Percentiles rank a stretch among this genome's conserved stretches.
These are phyloP conservation scores for Istiophorus platypterus DNA, from an alignment of 2,113 vertebrate species.

Conservation along the genomic window DNA sequence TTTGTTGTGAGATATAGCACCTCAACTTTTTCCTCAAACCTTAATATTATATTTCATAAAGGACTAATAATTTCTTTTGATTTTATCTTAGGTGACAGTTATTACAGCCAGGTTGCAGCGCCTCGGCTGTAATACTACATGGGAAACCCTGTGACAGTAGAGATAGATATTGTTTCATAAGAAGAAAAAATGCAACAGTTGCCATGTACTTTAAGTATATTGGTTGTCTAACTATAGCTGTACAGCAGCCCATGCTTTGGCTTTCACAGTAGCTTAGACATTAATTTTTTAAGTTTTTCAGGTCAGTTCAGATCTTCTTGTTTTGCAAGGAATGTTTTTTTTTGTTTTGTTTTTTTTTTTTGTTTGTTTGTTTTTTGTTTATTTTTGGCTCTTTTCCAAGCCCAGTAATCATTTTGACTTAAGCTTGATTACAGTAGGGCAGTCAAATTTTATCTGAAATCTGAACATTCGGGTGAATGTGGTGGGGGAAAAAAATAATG, in stretches of 20 bases:
- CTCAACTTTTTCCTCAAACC: background rate
- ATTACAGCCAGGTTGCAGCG: background rate
- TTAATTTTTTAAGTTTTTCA: background rate
- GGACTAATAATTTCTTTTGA: background rate
- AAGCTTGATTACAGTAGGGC: too few relatives aligned
- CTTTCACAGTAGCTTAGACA: background rate
- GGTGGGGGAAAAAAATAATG: background rate
- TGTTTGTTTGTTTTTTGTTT: too few relatives aligned
- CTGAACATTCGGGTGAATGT: background rate
- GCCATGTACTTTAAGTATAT: background rate
- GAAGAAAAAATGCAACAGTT: background rate
- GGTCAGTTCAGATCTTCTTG: background rate
- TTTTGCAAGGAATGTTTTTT: background rate
- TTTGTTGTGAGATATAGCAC: background rate
- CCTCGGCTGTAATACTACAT: background rate
- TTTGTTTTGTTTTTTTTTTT: too few relatives aligned
- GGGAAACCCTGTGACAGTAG: background rate
- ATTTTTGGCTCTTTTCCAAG: background rate
- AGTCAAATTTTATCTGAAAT: too few relatives aligned
- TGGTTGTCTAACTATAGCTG: background rate
- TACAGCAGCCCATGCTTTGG: background rate
- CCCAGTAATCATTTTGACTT: background rate
- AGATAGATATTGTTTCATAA: constrained; percentile 1
- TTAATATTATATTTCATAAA: background rate
- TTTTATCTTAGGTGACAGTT: background rate